Evolutionary conservation across 2,113 vertebrate genomes (phyloP).

Genomic region (Scytalopus superciliaris): DNA sequence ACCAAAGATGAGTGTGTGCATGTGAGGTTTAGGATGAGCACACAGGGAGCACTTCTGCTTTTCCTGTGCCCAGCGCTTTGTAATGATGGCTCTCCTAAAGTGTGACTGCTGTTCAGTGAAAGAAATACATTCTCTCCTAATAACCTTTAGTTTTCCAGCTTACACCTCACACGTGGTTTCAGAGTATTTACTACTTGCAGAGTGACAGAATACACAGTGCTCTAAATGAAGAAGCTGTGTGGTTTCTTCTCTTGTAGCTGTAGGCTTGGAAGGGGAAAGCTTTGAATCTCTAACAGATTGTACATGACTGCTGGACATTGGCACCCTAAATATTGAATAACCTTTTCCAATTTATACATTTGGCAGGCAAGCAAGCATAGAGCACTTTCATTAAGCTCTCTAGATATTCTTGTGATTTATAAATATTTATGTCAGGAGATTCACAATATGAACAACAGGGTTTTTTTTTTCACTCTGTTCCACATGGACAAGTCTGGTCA

Average conservation of each 20-base stretch:
- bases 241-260: not conserved
- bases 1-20: not conserved
- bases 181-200: not conserved
- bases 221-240: not conserved
- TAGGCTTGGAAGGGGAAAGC: not conserved
- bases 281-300: not conserved
- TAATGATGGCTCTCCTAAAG: not conserved
- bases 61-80: not conserved
- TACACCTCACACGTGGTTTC: not conserved
- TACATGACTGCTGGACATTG: not conserved
- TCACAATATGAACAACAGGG: not conserved
- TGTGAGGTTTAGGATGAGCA: not conserved
- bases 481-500: not conserved
- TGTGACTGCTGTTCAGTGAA: not conserved
- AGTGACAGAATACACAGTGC: not conserved
- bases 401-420: not conserved
- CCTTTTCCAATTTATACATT: not conserved
- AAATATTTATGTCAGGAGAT: not conserved
- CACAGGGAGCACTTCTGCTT: not conserved
- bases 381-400: not conserved
- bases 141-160: not conserved
- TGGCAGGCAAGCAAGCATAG: not conserved
- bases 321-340: not conserved
- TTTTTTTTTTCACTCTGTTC: too few species aligned
- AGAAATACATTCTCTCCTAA: not conserved